phyloP scores from a whole-genome alignment of 2,888 invertebrate genomes.

The Alloscopus bannaensis region DNA sequence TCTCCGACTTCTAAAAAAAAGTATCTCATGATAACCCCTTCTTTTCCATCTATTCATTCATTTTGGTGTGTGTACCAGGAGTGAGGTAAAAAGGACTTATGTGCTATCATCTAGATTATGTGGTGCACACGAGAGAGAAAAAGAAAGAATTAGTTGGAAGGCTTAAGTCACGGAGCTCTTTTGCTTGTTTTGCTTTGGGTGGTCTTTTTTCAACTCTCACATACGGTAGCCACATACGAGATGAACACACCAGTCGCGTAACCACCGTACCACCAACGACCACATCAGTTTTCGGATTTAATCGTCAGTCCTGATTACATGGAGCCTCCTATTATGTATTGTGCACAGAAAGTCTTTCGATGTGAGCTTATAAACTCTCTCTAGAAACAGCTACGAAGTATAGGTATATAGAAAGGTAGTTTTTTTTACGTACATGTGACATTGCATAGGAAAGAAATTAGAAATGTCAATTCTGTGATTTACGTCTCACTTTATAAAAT shows the following conservation, averaged over 20 bases:
- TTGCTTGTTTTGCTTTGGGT: slow-evolving; percentile 57
- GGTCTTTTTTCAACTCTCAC: slow-evolving; percentile 43
- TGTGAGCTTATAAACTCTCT: too few species aligned
- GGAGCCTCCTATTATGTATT: slow-evolving; percentile 12
- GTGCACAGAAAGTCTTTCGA: too few species aligned
- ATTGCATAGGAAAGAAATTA: too few species aligned
- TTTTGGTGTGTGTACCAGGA: background rate
- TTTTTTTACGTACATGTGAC: too few species aligned
- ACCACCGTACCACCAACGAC: slow-evolving; percentile 38
- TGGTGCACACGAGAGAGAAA: slow-evolving; percentile 13
- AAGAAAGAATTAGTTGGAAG: slow-evolving; percentile 45
- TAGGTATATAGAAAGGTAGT: too few species aligned
- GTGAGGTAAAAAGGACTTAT: background rate
- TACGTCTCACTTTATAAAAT: too few species aligned
- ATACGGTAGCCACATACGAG: too few species aligned
- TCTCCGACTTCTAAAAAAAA: slow-evolving; percentile 9
- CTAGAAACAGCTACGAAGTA: too few species aligned
- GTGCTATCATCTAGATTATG: background rate
- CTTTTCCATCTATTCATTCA: slow-evolving; percentile 20
- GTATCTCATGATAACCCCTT: slow-evolving; percentile 43
- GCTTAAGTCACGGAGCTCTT: slow-evolving; percentile 56
- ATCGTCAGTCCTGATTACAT: slow-evolving; percentile 53
- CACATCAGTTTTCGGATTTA: slow-evolving; percentile 54
- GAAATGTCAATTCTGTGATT: too few species aligned
- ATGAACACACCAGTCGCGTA: too few species aligned